Base-by-base conservation (phyloP, 1,140 invertebrate species). In the Diorhabda carinulata region DNA sequence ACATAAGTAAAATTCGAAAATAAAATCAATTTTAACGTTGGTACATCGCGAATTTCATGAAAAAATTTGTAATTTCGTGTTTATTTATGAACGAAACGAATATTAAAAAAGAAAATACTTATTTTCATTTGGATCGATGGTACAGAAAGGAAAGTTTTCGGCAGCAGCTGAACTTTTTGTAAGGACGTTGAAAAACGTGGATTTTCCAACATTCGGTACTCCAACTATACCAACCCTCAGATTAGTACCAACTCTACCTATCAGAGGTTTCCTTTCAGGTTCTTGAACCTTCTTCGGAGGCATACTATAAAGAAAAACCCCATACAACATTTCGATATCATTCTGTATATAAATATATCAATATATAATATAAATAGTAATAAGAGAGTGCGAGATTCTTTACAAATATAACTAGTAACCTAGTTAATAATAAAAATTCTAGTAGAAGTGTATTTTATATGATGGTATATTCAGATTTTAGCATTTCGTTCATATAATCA, bases 81-180 rank as follows among this genome's bases (percentile, higher is more conserved):
- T n/a, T 57, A 7, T 7, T 57, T 57, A 57, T 57, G 42, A 61
- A 61, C 2, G 40, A 61, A 10, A n/a, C n/a, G n/a, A n/a, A 3
- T 10, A 67, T 66, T 74, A 71, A 76, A 68, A 74, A 81, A 84
- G 81, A 80, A 77, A 79, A 91, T 92, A 96, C 94, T 97, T 96
- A 98, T 96, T 98, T 91, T 99, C 98, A 95, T 99, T 99, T 41
- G 98, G 98, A 86, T 99, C 97, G 79, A 99, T 99, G 78, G 98
- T 99, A 86, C 98, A 99, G 85, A 99, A 99, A 4, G 98, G 98
- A 83, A 99, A 98, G 80, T 99, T 99, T 84, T 99, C 95, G 66
- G 98, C 96, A 66, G 95, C 89, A 6, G 95, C 97, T 78, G 94
- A 90, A 81, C 95, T 98, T 81, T 98, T 96, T 10, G 97, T 99